Conservation (phyloP, 2,888 invertebrate species). For the Plagodis dolabraria region DNA sequence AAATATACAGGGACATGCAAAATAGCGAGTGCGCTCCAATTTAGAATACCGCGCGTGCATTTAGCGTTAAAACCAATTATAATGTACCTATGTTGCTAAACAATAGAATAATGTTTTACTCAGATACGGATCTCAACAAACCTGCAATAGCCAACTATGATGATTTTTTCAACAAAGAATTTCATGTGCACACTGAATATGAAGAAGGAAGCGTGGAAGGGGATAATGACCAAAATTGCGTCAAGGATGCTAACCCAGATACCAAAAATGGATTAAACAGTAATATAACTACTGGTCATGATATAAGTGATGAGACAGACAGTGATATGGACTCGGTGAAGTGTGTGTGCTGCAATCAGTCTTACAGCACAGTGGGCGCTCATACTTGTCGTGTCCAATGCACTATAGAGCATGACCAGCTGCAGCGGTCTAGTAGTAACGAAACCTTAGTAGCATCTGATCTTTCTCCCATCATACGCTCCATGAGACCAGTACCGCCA, state of each 20-base stretch:
- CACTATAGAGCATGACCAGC: slow-evolving; percentile 70
- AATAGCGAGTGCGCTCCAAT: too few relatives aligned
- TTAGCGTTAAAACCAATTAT: too few relatives aligned
- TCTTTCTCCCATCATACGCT: slow-evolving; percentile 45
- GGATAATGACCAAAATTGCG: slow-evolving; percentile 70
- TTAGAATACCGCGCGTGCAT: too few relatives aligned
- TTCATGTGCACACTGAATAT: slow-evolving; percentile 68
- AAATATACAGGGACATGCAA: too few relatives aligned
- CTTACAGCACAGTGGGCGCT: slow-evolving; percentile 66
- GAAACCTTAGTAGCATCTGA: slow-evolving; percentile 77
- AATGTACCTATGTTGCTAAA: too few relatives aligned
- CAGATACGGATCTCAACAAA: slow-evolving; percentile 64
- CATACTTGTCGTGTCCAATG: slow-evolving; percentile 75
- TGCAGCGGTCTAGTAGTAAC: slow-evolving; percentile 71
- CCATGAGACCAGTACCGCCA: slow-evolving; percentile 44
- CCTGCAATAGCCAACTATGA: slow-evolving; percentile 62
- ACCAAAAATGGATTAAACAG: slow-evolving; percentile 31
- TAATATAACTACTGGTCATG: slow-evolving; percentile 44
- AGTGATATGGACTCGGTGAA: slow-evolving; percentile 79
- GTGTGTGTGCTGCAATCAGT: slow-evolving; percentile 74
- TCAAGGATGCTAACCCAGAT: slow-evolving; percentile 54
- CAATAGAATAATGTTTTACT: neutral
- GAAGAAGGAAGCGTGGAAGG: slow-evolving; percentile 60
- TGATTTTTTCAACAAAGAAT: slow-evolving; percentile 70
- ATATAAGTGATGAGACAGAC: slow-evolving; percentile 77